Evolutionary conservation across 1,140 invertebrate species (phyloP).

Genomic region (Littorina saxatilis): DNA sequence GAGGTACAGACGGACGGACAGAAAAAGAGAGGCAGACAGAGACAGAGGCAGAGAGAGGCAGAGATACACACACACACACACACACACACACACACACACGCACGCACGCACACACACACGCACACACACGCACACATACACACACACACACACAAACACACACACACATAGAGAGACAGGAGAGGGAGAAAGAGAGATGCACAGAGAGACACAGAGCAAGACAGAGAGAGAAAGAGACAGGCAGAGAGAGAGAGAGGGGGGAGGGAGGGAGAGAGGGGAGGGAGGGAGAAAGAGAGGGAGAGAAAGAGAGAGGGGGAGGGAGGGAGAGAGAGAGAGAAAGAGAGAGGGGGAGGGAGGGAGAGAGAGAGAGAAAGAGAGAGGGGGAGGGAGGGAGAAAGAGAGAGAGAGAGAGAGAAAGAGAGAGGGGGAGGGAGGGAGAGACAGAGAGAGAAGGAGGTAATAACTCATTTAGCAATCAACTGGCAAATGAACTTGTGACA

Average conservation of each 20-base stretch:
- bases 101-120: slow-evolving; percentile 19
- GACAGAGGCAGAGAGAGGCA: neutral
- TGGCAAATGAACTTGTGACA: neutral
- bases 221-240: neutral
- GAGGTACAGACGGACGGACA: neutral
- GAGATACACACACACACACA: neutral
- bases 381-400: neutral
- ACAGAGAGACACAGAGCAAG: too few species aligned
- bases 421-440: neutral
- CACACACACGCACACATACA: neutral
- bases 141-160: neutral
- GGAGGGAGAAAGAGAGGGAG: neutral
- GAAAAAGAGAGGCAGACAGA: neutral
- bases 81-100: slow-evolving; percentile 19
- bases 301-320: neutral
- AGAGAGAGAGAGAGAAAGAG: neutral
- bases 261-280: neutral
- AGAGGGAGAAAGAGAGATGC: neutral
- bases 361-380: neutral
- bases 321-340: neutral
- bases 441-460: slow-evolving; percentile 13
- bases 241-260: slow-evolving; percentile 2
- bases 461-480: neutral
- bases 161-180: neutral
- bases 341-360: neutral